Evolutionary conservation across 1,140 invertebrate species (phyloP).

Genomic region (Hyposmocoma kahamanoa): DNA sequence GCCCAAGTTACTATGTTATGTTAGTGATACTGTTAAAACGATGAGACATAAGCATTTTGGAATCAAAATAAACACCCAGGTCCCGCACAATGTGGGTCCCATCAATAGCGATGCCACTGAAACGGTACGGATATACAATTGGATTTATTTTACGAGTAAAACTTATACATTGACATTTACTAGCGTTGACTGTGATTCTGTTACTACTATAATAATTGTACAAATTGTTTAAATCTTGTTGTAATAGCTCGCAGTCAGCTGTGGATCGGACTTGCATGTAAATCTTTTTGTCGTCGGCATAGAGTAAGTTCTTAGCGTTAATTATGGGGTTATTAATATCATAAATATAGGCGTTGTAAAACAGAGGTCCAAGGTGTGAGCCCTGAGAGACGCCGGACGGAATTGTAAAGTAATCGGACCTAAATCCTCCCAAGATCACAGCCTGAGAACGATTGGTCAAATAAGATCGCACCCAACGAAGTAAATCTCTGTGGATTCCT

Average conservation of each 20-base stretch:
- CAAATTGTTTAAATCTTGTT: neutral
- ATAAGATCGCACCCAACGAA: neutral
- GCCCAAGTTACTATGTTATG: neutral
- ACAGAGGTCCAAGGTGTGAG: neutral
- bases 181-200: neutral
- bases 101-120: conserved; percentile 1
- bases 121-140: neutral
- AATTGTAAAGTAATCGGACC: conserved; percentile 11
- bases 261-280: neutral
- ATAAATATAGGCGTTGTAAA: conserved; percentile 4
- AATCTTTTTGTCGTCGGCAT: conserved; percentile 1
- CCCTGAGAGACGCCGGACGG: conserved; percentile 17
- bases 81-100: neutral
- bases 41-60: neutral
- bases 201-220: neutral
- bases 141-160: conserved; percentile 12
- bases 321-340: neutral
- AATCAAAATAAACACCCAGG: conserved; percentile 5
- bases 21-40: neutral
- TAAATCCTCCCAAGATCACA: conserved; percentile 13
- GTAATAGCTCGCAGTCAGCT: neutral
- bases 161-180: conserved; percentile 11
- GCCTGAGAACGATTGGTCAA: conserved; percentile 11
- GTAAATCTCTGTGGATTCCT: conserved; percentile 4
- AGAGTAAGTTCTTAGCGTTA: neutral